Percentiles rank a stretch among this genome's conserved stretches.
Evolutionary conservation across 1,140 invertebrate species (phyloP).

Genomic region (Trichonephila clavipes): DNA sequence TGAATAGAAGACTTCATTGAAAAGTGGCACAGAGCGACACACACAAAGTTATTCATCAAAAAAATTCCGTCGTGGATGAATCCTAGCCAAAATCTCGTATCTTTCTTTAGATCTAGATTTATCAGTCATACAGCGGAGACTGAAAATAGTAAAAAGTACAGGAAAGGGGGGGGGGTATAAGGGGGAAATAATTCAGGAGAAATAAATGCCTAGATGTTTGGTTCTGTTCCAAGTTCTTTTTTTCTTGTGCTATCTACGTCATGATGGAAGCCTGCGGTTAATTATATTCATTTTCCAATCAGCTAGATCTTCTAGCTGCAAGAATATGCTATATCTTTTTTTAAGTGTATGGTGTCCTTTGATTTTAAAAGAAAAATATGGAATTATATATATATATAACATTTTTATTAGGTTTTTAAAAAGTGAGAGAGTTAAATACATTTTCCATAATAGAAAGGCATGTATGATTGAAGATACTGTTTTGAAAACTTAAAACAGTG

Average conservation of each 20-base stretch:
- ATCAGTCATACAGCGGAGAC: not conserved
- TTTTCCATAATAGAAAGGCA: too few species aligned
- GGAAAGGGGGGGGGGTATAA: too few species aligned
- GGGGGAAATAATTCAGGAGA: not conserved
- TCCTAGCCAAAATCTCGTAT: constrained; percentile 28
- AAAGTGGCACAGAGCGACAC: not conserved
- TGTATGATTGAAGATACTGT: too few species aligned
- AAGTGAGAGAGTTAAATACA: too few species aligned
- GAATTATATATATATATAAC: too few species aligned
- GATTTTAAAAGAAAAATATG: not conserved
- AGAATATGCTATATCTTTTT: not conserved
- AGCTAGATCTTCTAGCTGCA: not conserved
- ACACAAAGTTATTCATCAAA: not conserved
- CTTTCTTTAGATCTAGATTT: constrained; percentile 28
- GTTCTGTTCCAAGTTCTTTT: constrained; percentile 34
- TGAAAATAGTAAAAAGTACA: constrained; percentile 15
- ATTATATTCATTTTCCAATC: constrained; percentile 32
- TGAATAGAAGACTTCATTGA: not conserved
- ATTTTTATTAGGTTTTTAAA: too few species aligned
- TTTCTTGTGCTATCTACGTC: not conserved
- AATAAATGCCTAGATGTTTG: constrained; percentile 47
- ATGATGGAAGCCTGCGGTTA: not conserved
- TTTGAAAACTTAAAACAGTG: too few species aligned
- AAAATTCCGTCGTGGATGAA: not conserved
- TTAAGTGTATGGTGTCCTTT: not conserved